These are phyloP conservation scores for Argyrosomus japonicus DNA, from an alignment of 2,113 vertebrate genomes.

Conservation along the genomic window DNA sequence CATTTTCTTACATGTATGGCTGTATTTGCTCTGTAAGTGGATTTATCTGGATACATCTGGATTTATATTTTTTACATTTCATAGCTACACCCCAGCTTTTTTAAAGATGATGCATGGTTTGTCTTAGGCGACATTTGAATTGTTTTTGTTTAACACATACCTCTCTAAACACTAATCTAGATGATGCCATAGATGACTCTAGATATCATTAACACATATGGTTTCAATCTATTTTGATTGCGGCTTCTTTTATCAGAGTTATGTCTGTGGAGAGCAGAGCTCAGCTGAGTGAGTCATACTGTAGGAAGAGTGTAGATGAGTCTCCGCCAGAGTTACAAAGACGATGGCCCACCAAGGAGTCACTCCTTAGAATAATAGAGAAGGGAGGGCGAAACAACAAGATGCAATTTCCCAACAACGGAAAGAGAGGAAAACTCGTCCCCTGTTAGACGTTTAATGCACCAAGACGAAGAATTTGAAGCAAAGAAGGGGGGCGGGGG, in stretches of 20 bases:
- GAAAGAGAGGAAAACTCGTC: constrained; percentile 1
- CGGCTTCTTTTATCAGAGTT: constrained; percentile 26
- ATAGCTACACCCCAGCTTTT: background rate
- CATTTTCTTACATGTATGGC: background rate
- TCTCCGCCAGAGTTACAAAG: constrained; percentile 61
- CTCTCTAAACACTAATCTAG: background rate
- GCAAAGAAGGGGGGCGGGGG: background rate
- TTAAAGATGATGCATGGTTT: background rate
- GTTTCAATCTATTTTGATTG: constrained; percentile 38
- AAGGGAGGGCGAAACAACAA: constrained; percentile 11
- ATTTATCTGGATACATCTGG: too few species aligned
- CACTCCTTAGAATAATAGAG: constrained; percentile 38
- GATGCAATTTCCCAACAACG: background rate
- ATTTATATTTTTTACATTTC: background rate
- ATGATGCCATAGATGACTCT: background rate
- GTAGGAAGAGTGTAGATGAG: constrained; percentile 45
- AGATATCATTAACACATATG: background rate
- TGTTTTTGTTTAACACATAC: background rate
- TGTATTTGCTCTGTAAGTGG: background rate
- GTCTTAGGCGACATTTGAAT: background rate
- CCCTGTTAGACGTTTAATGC: background rate
- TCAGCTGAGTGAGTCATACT: constrained; percentile 73
- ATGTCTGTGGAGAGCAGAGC: constrained; percentile 56
- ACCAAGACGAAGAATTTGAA: background rate
- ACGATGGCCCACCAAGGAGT: constrained; percentile 68